Conservation (phyloP, 2,888 invertebrate genomes). For the Stenurella melanura region DNA sequence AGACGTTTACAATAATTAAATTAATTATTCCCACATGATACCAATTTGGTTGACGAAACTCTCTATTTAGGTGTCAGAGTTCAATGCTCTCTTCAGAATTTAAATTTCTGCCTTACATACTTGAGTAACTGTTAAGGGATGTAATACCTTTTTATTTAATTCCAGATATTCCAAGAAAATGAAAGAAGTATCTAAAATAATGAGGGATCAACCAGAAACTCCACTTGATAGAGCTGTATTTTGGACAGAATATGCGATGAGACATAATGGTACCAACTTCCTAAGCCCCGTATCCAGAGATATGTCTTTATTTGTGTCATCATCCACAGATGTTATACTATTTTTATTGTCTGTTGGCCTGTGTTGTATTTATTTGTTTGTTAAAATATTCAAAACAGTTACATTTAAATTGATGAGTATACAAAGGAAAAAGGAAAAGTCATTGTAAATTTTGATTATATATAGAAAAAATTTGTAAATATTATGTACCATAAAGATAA, state of each 20-base stretch:
- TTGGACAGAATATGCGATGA: conserved; percentile 56
- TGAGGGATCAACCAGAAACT: conserved; percentile 50
- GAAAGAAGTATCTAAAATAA: conserved; percentile 47
- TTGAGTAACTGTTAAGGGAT: too few species aligned
- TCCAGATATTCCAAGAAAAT: conserved; percentile 52
- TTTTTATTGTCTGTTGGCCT: conserved; percentile 32
- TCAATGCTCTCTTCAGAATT: too few species aligned
- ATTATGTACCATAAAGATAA: too few species aligned
- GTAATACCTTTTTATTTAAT: too few species aligned
- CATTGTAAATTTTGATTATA: neutral
- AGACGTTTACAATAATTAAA: too few species aligned
- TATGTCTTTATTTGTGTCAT: conserved; percentile 39
- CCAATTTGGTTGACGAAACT: too few species aligned
- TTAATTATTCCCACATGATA: too few species aligned
- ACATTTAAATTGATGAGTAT: neutral
- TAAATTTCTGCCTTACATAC: too few species aligned
- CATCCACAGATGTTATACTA: conserved; percentile 43
- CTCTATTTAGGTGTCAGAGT: too few species aligned
- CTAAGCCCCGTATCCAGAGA: conserved; percentile 47
- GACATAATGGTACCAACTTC: conserved; percentile 53
- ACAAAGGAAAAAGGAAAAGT: neutral
- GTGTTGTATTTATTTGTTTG: neutral
- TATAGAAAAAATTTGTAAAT: too few species aligned
- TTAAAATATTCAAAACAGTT: neutral
- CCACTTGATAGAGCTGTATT: conserved; percentile 53